phyloP scores from a whole-genome alignment of 2,113 vertebrate species.

The Sula dactylatra region DNA sequence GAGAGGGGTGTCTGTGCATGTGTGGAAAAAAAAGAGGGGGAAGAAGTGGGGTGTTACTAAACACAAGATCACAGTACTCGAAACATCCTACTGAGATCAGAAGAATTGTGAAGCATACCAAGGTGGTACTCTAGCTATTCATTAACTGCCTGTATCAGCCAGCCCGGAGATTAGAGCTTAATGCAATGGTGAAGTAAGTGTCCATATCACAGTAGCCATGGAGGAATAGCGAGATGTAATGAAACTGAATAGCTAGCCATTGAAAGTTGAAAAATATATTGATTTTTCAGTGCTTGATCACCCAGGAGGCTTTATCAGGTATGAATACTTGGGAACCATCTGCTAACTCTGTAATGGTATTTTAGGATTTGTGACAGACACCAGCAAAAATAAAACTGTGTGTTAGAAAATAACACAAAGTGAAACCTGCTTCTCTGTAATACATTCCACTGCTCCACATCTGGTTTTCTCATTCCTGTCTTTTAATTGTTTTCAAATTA shows the following conservation, averaged over 20 bases:
- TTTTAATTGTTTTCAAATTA: conserved; percentile 60
- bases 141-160: conserved; percentile 61
- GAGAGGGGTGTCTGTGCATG: conserved; percentile 48
- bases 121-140: conserved; percentile 56
- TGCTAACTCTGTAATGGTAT: conserved; percentile 66
- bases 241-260: conserved; percentile 66
- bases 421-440: conserved; percentile 11
- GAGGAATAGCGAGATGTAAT: conserved; percentile 69
- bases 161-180: conserved; percentile 66
- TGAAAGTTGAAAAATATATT: conserved; percentile 73
- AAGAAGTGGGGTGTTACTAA: conserved; percentile 66
- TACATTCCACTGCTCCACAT: conserved; percentile 33
- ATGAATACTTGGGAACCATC: conserved; percentile 54
- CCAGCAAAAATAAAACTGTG: conserved; percentile 56
- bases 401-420: conserved; percentile 61
- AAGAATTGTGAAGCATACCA: conserved; percentile 53
- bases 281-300: conserved; percentile 73
- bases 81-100: conserved; percentile 72
- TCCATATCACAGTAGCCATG: conserved; percentile 61
- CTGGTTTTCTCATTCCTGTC: conserved; percentile 16
- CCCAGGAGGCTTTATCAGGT: conserved; percentile 69
- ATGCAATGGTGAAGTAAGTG: conserved; percentile 66
- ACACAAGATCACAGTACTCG: conserved; percentile 67
- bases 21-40: conserved; percentile 17
- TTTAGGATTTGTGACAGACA: conserved; percentile 72